Conservation (phyloP, 2,888 invertebrate genomes). For the Cosmia pyralina region DNA sequence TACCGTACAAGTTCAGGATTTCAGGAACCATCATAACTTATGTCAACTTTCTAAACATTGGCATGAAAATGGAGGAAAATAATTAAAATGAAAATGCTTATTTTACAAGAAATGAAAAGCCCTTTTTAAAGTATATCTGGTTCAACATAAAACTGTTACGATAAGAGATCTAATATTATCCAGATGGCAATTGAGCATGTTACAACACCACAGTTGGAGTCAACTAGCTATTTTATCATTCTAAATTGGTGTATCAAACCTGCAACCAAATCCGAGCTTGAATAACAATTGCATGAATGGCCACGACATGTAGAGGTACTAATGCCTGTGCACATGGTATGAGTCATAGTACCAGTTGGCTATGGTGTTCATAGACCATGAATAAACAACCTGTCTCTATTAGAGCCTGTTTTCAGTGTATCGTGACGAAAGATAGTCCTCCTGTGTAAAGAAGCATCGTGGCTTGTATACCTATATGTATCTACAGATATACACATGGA, state of each 20-base stretch:
- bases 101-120: neutral
- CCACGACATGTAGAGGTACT: slow-evolving; percentile 3
- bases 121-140: neutral
- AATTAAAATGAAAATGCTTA: neutral
- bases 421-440: neutral
- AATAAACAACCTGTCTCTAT: slow-evolving; percentile 51
- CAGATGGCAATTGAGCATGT: neutral
- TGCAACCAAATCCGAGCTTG: slow-evolving; percentile 40
- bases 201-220: neutral
- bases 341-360: slow-evolving; percentile 46
- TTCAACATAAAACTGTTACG: neutral
- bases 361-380: slow-evolving; percentile 55
- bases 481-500: too few species aligned
- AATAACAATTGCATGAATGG: slow-evolving; percentile 36
- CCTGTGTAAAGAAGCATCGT: too few species aligned
- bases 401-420: slow-evolving; percentile 6
- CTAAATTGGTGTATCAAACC: slow-evolving; percentile 21
- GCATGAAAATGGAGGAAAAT: too few species aligned
- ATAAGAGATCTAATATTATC: neutral
- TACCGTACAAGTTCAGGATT: too few species aligned
- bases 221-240: slow-evolving; percentile 16
- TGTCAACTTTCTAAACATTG: too few species aligned
- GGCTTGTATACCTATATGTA: too few species aligned
- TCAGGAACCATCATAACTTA: too few species aligned
- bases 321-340: neutral